Conservation (phyloP, 2,888 invertebrate genomes). For the Caenorhabditis doughertyi region DNA sequence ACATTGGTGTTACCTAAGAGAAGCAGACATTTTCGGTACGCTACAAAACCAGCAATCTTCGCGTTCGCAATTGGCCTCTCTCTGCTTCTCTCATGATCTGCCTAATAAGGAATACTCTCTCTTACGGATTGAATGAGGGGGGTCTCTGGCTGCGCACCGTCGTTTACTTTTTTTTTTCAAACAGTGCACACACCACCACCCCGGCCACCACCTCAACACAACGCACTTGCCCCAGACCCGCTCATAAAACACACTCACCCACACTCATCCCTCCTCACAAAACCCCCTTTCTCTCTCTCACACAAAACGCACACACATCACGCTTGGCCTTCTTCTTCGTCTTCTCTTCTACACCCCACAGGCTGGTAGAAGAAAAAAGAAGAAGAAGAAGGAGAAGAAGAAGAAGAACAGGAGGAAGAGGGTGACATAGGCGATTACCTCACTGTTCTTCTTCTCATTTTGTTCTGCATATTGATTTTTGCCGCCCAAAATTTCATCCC, state of each 20-base stretch:
- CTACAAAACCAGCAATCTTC: constrained; percentile 41
- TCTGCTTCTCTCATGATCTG: constrained; percentile 16
- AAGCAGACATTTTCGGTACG: constrained; percentile 50
- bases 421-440: constrained; percentile 64
- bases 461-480: constrained; percentile 63
- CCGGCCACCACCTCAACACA: constrained; percentile 52
- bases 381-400: constrained; percentile 32
- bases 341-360: constrained; percentile 35
- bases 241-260: constrained; percentile 60
- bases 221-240: constrained; percentile 58
- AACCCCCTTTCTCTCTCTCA: constrained; percentile 44
- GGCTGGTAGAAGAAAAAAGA: constrained; percentile 50
- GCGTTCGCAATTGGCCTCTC: constrained; percentile 54
- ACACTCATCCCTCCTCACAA: constrained; percentile 58
- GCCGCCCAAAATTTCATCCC: constrained; percentile 9
- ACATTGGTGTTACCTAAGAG: background rate
- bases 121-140: background rate
- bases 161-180: constrained; percentile 63
- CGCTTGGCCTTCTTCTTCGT: constrained; percentile 56
- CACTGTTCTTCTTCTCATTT: constrained; percentile 62
- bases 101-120: constrained; percentile 31
- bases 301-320: constrained; percentile 49
- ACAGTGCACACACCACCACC: constrained; percentile 60
- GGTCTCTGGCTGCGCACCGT: constrained; percentile 52
- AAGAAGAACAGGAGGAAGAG: constrained; percentile 29